Base-by-base conservation (phyloP, 2,797 vertebrate genomes). In the Phylloscopus collybita region DNA sequence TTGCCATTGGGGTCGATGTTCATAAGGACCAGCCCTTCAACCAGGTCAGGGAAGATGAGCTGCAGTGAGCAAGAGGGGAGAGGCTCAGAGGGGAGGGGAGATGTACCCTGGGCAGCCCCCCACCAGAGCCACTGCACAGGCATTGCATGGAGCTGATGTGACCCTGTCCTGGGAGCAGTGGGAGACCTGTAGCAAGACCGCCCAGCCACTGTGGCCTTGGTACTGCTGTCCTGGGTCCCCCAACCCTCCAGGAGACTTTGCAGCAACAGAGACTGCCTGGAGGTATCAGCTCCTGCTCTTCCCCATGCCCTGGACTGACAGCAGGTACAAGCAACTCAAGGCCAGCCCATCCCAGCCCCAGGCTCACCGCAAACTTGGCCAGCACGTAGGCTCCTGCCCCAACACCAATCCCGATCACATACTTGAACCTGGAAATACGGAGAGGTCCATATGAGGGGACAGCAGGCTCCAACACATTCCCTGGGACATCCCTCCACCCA, bases 1-100 rank as follows among this genome's bases (percentile, higher is more conserved):
- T 99, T 99, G 94, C 99, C 99, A 0, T 99, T 99, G 87, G 99
- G 99, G 96, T 99, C 99, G 1, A 99, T 99, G 97, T 99, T 99
- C 95, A 99, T 98, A 93, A 99, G 98, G 91, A 99, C 99, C 97
- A 99, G 97, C 36, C 99, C 99, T 97, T 99, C 99, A 5, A 99
- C 99, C 95, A 99, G 95, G 95, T 99, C 99, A 0, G 99, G 99
- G 96, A 99, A 99, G 97, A 99, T 99, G 80, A 99, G 98, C 99
- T 99, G 96, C 51, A 57, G 11, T 25, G 22, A 76, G 62, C 16
- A 74, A 83, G 50, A 88, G 27, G 5, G 27, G 16, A 2, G 32
- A 78, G 8, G 70, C 32, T 96, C 72, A 94, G 79, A 6, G 0
- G 15, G 16, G 25, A 69, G 17, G 19, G 34, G 14, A 84, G n/a